A percentile compares a stretch with the other conserved stretches of the same genome.
Evolutionary conservation across 2,797 vertebrate species (phyloP).

Genomic region (Pipistrellus kuhlii): DNA sequence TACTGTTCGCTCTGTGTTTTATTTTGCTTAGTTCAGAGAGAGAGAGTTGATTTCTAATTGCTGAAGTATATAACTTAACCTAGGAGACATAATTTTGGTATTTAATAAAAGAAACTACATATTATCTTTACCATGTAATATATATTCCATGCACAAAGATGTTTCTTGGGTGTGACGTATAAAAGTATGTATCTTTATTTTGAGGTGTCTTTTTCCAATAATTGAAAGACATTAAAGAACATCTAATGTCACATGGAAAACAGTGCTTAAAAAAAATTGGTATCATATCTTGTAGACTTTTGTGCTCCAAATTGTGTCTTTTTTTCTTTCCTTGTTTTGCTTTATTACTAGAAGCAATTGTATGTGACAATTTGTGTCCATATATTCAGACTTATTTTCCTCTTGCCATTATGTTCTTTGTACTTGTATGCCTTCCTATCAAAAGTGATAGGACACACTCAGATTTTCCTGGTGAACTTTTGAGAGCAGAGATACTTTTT

Average conservation of each 20-base stretch:
- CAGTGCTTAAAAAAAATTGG: constrained; percentile 49
- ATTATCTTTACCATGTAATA: constrained; percentile 73
- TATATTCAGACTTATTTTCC: constrained; percentile 56
- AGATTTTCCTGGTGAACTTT: constrained; percentile 58
- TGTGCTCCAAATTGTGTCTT: constrained; percentile 35
- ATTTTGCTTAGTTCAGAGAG: constrained; percentile 78
- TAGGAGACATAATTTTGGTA: constrained; percentile 80
- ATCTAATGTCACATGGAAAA: constrained; percentile 72
- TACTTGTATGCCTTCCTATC: constrained; percentile 53
- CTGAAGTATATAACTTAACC: constrained; percentile 73
- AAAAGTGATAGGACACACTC: constrained; percentile 62
- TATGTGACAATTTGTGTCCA: constrained; percentile 50
- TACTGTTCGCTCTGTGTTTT: constrained; percentile 78
- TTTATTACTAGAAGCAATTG: constrained; percentile 67
- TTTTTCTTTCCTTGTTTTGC: constrained; percentile 51
- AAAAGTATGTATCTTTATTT: constrained; percentile 79
- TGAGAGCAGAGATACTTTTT: constrained; percentile 68
- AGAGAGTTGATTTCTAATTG: constrained; percentile 77
- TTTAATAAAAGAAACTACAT: constrained; percentile 79
- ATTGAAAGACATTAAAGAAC: constrained; percentile 79
- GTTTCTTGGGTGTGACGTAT: constrained; percentile 70
- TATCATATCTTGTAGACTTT: constrained; percentile 53
- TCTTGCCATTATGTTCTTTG: constrained; percentile 17
- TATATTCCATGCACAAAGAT: constrained; percentile 68
- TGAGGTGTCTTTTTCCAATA: constrained; percentile 83